Percentiles rank a stretch among this genome's conserved stretches.
phyloP scores from a whole-genome alignment of 1,140 invertebrate species.

The Bradynema listronoti region DNA sequence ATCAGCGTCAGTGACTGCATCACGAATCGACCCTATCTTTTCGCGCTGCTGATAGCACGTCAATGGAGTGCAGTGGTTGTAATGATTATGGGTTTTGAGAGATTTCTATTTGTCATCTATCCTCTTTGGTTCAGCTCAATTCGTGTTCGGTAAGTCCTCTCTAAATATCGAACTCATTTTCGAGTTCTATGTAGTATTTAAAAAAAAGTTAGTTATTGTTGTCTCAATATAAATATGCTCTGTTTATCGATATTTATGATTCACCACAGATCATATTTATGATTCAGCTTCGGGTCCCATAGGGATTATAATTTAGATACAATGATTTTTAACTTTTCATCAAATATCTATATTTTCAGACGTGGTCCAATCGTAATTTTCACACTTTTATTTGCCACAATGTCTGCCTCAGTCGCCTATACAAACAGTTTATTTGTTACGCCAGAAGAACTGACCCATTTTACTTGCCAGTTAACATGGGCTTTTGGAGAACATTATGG shows the following conservation, averaged over 20 bases:
- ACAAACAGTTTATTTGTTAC: slow-evolving; percentile 26
- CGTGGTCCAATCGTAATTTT: slow-evolving; percentile 29
- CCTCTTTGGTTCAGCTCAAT: slow-evolving; percentile 30
- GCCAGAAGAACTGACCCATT: slow-evolving; percentile 27
- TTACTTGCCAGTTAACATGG: slow-evolving; percentile 32
- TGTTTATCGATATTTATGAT: too few species aligned
- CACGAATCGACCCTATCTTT: slow-evolving; percentile 27
- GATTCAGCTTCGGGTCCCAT: too few species aligned
- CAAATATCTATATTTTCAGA: too few species aligned
- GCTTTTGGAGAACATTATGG: slow-evolving; percentile 36
- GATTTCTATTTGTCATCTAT: slow-evolving; percentile 31
- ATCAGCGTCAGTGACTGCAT: slow-evolving; percentile 16
- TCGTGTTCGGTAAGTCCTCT: slow-evolving; percentile 28
- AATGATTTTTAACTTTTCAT: too few species aligned
- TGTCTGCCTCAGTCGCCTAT: slow-evolving; percentile 28
- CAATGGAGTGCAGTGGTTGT: slow-evolving; percentile 31
- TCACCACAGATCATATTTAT: too few species aligned
- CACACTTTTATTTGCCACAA: slow-evolving; percentile 21
- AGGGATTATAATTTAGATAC: too few species aligned
- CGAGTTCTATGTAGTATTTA: too few species aligned
- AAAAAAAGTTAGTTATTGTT: too few species aligned
- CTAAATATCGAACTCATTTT: too few species aligned
- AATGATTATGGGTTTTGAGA: slow-evolving; percentile 30
- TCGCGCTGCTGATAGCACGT: slow-evolving; percentile 18
- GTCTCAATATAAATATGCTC: too few species aligned